phyloP scores from a whole-genome alignment of 2,797 vertebrate genomes.

The Malurus leucopterus region DNA sequence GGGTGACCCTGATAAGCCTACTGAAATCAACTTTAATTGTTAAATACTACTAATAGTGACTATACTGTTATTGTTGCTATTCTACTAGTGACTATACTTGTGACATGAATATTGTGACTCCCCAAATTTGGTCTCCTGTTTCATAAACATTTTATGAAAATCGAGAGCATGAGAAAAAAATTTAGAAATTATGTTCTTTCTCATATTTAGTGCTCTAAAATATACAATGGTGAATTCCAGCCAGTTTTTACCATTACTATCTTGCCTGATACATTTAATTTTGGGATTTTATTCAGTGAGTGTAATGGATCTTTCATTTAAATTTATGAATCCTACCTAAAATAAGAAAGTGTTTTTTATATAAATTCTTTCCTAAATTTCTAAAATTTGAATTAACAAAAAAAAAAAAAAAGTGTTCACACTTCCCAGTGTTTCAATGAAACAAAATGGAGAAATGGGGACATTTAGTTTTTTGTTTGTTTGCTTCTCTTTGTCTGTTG shows the following conservation, averaged over 20 bases:
- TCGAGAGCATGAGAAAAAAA: background rate
- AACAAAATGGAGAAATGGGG: background rate
- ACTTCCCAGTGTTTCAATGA: background rate
- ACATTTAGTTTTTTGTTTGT: accelerated
- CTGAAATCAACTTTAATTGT: background rate
- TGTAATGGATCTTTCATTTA: background rate
- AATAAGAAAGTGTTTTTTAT: background rate
- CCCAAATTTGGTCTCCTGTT: background rate
- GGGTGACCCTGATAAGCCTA: background rate
- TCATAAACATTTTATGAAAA: background rate
- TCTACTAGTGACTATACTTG: background rate
- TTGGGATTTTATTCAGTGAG: background rate
- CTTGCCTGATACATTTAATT: background rate
- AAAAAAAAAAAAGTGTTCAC: background rate
- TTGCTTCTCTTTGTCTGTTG: accelerated
- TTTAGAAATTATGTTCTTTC: background rate
- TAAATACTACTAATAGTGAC: background rate
- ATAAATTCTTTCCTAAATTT: background rate
- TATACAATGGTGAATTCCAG: background rate
- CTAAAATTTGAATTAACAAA: background rate
- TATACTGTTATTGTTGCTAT: background rate
- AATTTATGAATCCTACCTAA: background rate
- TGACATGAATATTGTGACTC: background rate
- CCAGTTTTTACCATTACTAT: background rate
- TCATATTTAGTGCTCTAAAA: background rate